Base-by-base conservation (phyloP, 2,888 invertebrate species). In the Uropetala carovei region DNA sequence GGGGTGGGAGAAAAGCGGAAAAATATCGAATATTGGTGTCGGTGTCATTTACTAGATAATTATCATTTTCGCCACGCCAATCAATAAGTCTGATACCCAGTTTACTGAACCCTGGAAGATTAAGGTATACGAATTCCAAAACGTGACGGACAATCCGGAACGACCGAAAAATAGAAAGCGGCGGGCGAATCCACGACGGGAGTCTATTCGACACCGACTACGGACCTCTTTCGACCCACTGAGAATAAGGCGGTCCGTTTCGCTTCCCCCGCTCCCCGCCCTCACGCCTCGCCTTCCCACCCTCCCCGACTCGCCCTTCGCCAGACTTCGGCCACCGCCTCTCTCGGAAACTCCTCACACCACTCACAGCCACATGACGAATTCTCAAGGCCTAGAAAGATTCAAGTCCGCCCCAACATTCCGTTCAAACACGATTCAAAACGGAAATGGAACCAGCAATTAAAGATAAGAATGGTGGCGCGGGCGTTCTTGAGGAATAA, bases 101-200 rank as follows among this genome's bases (percentile, higher is more conserved):
- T 43, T 43, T 43, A 43, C 43, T 3, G 43, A 43, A 43, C 43
- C 43, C 43, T 43, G 43, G 43, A 43, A 43, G 43, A 43, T 43
- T 43, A 43, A 1, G 43, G 43, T 5, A 1, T 43, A 43, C 56
- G 89, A 89, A 68, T 68, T 64, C 89, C 60, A 64, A 89, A 64
- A 89, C 89, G 43, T 89, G n/a, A 64, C 64, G 89, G 7, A n/a
- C n/a, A n/a, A 43, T 64, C 13, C n/a, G 89, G 89, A 89, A 64
- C 43, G 83, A n/a, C 64, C 7, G 64, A 56, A 64, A 89, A 64
- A 89, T 89, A 89, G 89, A 89, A 89, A 89, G 89, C 89, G 64
- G 89, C 89, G 64, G 89, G 30, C 60, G 43, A 89, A 86, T 64
- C 59, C 14, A 60, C 59, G 43, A 64, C 59, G 43, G 43, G 89